phyloP scores from a whole-genome alignment of 2,888 invertebrate genomes.

The Cerceris rybyensis region DNA sequence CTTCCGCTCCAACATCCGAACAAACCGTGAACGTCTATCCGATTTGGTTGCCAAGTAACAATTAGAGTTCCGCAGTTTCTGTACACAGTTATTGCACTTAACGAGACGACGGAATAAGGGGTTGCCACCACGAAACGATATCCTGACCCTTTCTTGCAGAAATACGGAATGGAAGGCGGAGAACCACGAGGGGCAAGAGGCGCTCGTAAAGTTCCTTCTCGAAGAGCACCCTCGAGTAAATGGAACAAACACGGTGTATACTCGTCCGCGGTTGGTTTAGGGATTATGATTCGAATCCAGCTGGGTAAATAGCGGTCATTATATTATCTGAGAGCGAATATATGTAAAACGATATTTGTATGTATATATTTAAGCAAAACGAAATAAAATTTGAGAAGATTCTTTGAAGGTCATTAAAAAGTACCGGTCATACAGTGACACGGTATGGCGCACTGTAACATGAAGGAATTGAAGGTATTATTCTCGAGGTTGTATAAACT shows the following conservation, averaged over 20 bases:
- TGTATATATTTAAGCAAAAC: not conserved
- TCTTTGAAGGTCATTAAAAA: not conserved
- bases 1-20: conserved; percentile 21
- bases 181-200: conserved; percentile 14
- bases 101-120: conserved; percentile 64
- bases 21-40: conserved; percentile 47
- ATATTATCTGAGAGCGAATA: conserved; percentile 41
- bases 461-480: not conserved
- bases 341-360: not conserved
- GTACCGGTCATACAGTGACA: not conserved
- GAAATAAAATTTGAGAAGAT: conserved; percentile 10
- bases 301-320: conserved; percentile 66
- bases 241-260: conserved; percentile 71
- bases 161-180: conserved; percentile 18
- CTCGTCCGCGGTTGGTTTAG: conserved; percentile 54
- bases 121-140: conserved; percentile 35
- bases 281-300: conserved; percentile 66
- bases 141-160: conserved; percentile 44
- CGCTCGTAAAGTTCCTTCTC: conserved; percentile 65
- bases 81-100: conserved; percentile 69
- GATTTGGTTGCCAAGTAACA: conserved; percentile 73
- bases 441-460: no score
- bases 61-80: conserved; percentile 68
- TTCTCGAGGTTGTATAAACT: not conserved
- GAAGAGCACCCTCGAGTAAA: conserved; percentile 70